These are phyloP conservation scores for Dysmachus trigonus DNA, from an alignment of 2,888 invertebrate genomes.

Conservation along the genomic window DNA sequence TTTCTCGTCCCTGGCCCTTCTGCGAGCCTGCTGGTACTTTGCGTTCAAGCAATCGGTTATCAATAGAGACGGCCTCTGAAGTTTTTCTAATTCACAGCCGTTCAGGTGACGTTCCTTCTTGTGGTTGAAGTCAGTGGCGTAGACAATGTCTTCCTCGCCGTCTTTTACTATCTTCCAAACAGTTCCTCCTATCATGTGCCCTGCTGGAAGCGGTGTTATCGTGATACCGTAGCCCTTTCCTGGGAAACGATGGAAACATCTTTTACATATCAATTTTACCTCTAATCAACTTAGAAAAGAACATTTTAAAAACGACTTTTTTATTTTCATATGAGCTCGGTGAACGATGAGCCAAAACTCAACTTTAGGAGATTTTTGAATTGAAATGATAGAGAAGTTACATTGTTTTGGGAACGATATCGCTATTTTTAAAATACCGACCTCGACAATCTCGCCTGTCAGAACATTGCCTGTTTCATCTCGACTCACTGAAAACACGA, in stretches of 20 bases:
- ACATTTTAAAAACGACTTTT: too few species aligned
- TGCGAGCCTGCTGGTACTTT: constrained; percentile 88
- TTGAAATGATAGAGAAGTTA: too few species aligned
- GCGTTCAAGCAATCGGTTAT: constrained; percentile 97
- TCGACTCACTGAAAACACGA: too few species aligned
- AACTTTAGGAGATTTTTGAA: too few species aligned
- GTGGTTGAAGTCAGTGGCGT: constrained; percentile 98
- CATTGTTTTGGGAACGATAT: too few species aligned
- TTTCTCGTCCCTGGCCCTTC: constrained; percentile 93
- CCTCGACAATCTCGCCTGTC: too few species aligned
- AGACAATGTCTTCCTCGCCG: constrained; percentile 97
- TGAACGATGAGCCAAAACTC: too few species aligned
- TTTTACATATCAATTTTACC: too few species aligned
- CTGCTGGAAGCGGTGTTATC: constrained; percentile 93
- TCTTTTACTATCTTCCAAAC: constrained; percentile 99
- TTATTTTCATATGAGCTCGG: too few species aligned
- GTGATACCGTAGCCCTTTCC: constrained; percentile 96
- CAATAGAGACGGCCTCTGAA: constrained; percentile 91
- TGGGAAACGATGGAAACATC: constrained; percentile 59
- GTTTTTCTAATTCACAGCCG: constrained; percentile 90
- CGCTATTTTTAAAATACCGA: too few species aligned
- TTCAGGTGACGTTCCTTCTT: constrained; percentile 98
- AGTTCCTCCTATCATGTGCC: constrained; percentile 98
- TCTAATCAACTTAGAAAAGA: too few species aligned
- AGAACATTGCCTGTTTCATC: too few species aligned